Evolutionary conservation across 2,113 vertebrate genomes (phyloP), one percentile per base, ranked within the genome.

Genomic region (Micronycteris hirsuta): DNA sequence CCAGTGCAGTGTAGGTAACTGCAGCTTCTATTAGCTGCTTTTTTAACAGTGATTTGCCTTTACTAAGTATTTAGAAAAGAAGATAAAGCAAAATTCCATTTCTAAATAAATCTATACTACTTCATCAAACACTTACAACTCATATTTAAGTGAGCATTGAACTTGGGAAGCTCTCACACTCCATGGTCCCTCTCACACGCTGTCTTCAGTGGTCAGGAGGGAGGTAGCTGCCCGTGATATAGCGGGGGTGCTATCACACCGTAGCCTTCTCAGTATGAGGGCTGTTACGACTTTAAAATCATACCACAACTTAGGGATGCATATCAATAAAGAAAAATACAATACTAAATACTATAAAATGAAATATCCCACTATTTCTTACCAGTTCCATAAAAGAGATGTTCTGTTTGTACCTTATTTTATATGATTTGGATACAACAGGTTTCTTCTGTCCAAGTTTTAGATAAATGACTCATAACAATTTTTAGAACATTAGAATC

Each of bases 401-500:
- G 3, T 22, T 14, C 9, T 33, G 3, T 65, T 65, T 47, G 13
- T 41, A 41, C 1, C 9, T 33, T 26, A 22, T 58, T 87, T 49
- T 36, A 16, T 19, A 24, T 16, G 16, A 11, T 61, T 76, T 45
- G 12, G 15, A 26, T 58, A 13, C 61, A 13, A 0, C 4, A 76
- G 41, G 13, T n/a, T 89, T 80, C 33, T 82, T 12, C 10, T 11
- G 63, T 47, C 15, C 4, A 52, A 4, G 0, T 38, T 58, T 58
- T 88, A n/a, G 2, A 49, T 13, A 82, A 70, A 47, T 68, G 4
- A 36, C 0, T 17, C 19, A 10, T 4, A 36, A 15, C 11, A 58
- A 81, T 58, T 88, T n/a, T 88, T 47, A 83, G 67, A 81, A 82
- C 61, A 68, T 61, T 11, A 38, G 26, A 90, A 56, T 82, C 2